phyloP scores from a whole-genome alignment of 1,140 invertebrate genomes.

The Cherax quadricarinatus region DNA sequence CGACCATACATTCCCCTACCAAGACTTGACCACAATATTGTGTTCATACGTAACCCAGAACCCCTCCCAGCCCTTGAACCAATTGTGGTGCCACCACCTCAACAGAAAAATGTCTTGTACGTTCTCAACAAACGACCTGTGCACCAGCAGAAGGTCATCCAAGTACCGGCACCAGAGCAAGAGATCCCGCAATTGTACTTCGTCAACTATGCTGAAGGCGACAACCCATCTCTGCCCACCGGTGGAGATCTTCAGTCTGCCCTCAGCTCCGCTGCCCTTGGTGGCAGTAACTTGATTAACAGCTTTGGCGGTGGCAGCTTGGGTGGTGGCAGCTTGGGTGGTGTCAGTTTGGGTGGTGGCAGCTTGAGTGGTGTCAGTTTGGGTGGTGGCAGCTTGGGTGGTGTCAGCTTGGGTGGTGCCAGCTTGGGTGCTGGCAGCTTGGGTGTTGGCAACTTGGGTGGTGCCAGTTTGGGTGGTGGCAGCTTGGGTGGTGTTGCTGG shows the following conservation, averaged over 20 bases:
- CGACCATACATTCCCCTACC: neutral
- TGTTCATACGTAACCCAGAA: constrained; percentile 45
- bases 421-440: neutral
- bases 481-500: neutral
- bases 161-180: constrained; percentile 22
- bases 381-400: neutral
- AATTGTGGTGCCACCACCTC: neutral
- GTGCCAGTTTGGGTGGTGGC: neutral
- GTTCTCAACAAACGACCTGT: constrained; percentile 38
- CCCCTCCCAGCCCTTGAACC: neutral
- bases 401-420: neutral
- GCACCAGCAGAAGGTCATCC: constrained; percentile 13
- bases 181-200: constrained; percentile 29
- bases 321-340: constrained; percentile 13
- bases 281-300: constrained; percentile 34
- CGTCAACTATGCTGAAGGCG: constrained; percentile 41
- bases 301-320: neutral
- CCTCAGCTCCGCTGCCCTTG: constrained; percentile 29
- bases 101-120: neutral
- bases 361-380: neutral
- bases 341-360: neutral
- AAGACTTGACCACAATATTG: constrained; percentile 20
- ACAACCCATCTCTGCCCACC: constrained; percentile 47
- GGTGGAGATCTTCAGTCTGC: constrained; percentile 39
- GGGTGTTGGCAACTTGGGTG: neutral